Conservation (phyloP, 2,113 vertebrate genomes). For the Chunga burmeisteri region DNA sequence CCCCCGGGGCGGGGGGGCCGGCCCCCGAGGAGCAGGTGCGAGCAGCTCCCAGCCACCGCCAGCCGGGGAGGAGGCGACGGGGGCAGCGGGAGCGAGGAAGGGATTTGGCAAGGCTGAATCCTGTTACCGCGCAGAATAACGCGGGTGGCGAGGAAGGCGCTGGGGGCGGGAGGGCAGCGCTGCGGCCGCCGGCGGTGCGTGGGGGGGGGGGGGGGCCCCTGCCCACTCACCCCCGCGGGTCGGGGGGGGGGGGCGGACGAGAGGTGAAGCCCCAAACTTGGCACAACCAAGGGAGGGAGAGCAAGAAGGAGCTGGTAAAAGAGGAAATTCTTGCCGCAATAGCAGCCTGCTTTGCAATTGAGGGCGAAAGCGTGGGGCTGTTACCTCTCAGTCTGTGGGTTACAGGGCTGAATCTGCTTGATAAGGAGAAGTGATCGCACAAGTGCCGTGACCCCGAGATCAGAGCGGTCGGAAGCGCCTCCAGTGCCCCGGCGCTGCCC, state of each 20-base stretch:
- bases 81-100: background rate
- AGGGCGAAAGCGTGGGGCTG: background rate
- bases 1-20: no score
- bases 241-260: background rate
- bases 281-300: no score
- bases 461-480: background rate
- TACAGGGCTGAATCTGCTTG: background rate
- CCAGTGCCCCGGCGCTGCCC: background rate
- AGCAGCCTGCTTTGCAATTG: background rate
- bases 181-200: background rate
- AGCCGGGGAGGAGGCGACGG: background rate
- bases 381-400: background rate
- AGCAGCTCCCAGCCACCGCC: background rate
- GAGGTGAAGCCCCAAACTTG: background rate
- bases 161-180: background rate
- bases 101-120: background rate
- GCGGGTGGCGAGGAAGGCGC: background rate
- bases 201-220: no score
- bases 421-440: background rate
- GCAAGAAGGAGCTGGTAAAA: background rate
- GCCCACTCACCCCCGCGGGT: background rate
- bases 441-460: slow-evolving; percentile 7
- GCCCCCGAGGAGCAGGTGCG: background rate
- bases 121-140: background rate
- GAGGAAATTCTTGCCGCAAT: slow-evolving; percentile 2